Evolutionary conservation across 2,113 vertebrate species (phyloP), one percentile per base, ranked within the genome.

Genomic region (Hymenochirus boettgeri): DNA sequence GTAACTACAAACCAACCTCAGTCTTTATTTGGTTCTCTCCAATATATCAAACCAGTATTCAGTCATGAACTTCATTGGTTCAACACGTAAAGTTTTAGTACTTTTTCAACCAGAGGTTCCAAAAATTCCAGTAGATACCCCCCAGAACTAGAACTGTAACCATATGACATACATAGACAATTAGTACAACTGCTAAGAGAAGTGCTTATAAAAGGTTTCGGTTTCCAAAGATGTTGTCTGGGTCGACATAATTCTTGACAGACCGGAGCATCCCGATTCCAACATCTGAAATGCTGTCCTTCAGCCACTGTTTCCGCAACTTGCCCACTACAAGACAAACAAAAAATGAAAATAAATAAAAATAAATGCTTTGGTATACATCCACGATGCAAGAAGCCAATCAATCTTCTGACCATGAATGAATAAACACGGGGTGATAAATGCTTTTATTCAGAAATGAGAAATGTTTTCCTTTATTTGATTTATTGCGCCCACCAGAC

Each of bases 401-500:
- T 96, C 92, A 96, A 96, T 97, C 94, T 97, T 95, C 83, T 85
- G 88, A 92, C 91, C 90, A 88, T 83, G 93, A 96, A 91, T 94
- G 93, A 96, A 92, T 92, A 96, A 97, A 97, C 94, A 93, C 91
- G 88, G 88, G 82, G 90, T 98, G 94, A 99, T 98, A 94, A 96
- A 99, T 97, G 95, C 87, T 95, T 97, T 97, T 95, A 94, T 95
- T 93, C 92, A 93, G 91, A 92, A 91, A 92, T 90, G 91, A 94
- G 96, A 95, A 96, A 94, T 99, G 94, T 95, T 97, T 95, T 96
- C 92, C 92, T 95, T 96, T 94, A 88, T 90, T 91, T 98, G 95
- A 99, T 97, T 98, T 98, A 99, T 96, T 94, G 94, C 94, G 94
- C 94, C 91, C 91, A 95, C 90, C 87, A 96, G 93, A 96, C 95